These are phyloP conservation scores for Cavia aperea DNA, from an alignment of 2,113 vertebrate genomes.

Conservation along the genomic window DNA sequence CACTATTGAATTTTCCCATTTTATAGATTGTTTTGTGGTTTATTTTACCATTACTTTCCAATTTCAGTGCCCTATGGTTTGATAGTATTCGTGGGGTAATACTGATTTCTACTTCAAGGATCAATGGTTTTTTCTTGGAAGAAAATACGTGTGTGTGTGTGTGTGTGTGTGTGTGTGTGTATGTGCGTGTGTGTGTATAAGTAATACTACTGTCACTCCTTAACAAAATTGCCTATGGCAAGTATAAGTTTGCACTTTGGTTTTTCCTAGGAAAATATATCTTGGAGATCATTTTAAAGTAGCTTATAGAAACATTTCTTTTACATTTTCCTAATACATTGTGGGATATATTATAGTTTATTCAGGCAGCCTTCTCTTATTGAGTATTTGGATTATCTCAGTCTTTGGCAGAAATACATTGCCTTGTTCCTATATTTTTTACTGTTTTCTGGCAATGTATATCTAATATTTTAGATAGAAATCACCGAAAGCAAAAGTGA, in stretches of 20 bases:
- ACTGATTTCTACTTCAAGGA: not conserved
- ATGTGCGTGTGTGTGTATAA: rapidly evolving
- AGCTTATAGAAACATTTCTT: not conserved
- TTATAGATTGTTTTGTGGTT: too few species aligned
- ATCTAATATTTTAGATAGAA: conserved; percentile 3
- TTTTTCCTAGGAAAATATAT: not conserved
- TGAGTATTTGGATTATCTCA: conserved; percentile 44
- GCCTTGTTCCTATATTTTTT: not conserved
- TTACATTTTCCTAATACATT: not conserved
- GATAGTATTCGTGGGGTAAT: too few species aligned
- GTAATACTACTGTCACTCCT: not conserved
- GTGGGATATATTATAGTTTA: not conserved
- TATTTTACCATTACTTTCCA: too few species aligned
- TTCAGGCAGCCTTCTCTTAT: not conserved
- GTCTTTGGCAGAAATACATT: not conserved
- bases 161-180: not conserved
- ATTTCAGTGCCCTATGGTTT: too few species aligned
- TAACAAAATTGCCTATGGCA: not conserved
- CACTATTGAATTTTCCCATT: too few species aligned
- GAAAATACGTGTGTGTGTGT: not conserved
- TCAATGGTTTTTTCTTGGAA: not conserved
- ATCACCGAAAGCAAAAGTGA: conserved; percentile 1
- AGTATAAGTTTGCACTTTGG: not conserved
- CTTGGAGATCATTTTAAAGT: not conserved
- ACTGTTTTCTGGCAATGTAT: conserved; percentile 15